A percentile compares a stretch with the other conserved stretches of the same genome.
Evolutionary conservation across 2,113 vertebrate species (phyloP).

Genomic region (Rhinoderma darwinii): DNA sequence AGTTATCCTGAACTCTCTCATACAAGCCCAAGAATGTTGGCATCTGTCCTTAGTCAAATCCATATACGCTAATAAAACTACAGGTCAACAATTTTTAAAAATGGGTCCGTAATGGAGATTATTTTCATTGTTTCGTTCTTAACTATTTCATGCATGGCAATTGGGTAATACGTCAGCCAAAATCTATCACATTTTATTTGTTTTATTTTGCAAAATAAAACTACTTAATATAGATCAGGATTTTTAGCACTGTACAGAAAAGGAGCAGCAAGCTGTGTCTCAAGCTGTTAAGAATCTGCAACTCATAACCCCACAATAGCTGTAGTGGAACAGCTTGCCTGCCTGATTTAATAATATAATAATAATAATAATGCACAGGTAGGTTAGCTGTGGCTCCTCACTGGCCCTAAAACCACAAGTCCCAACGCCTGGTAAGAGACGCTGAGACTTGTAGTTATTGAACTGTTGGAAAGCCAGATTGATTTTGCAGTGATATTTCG

Average conservation of each 20-base stretch:
- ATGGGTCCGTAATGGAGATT: not conserved
- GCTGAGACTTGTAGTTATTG: not conserved
- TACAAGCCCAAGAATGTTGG: conserved; percentile 33
- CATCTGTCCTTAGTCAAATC: not conserved
- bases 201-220: not conserved
- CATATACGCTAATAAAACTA: conserved; percentile 31
- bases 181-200: conserved; percentile 11
- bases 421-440: not conserved
- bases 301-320: not conserved
- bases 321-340: not conserved
- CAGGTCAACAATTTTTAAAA: conserved; percentile 42
- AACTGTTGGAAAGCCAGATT: not conserved
- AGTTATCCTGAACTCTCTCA: conserved; percentile 11
- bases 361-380: not conserved
- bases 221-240: not conserved
- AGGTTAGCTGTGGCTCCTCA: not conserved
- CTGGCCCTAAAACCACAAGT: not conserved
- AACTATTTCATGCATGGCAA: conserved; percentile 9
- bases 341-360: not conserved
- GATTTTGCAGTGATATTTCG: too few species aligned
- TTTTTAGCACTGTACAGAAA: not conserved
- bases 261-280: not conserved
- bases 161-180: not conserved
- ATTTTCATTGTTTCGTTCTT: conserved; percentile 20
- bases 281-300: not conserved